Evolutionary conservation across 2,113 vertebrate genomes (phyloP).

Genomic region (Boleophthalmus pectinirostris): DNA sequence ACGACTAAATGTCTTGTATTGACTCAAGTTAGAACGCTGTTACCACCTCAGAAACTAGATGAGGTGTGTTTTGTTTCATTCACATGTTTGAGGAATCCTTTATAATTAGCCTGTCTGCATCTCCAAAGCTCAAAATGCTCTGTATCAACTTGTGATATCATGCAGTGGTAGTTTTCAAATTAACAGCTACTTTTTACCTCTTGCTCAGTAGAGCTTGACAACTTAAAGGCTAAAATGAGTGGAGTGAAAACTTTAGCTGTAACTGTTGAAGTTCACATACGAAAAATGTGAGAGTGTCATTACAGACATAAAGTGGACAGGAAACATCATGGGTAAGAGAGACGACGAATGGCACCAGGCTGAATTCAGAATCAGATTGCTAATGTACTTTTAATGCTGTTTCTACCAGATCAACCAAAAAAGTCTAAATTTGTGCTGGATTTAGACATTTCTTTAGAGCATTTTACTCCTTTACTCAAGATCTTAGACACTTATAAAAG

Average conservation of each 20-base stretch:
- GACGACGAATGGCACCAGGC: not conserved
- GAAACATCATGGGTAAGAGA: not conserved
- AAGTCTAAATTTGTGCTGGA: not conserved
- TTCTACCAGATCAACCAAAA: not conserved
- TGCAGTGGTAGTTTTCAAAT: too few species aligned
- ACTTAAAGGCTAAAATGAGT: too few species aligned
- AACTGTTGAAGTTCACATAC: not conserved
- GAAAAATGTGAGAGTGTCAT: not conserved
- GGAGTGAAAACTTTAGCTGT: not conserved
- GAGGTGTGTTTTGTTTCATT: too few species aligned
- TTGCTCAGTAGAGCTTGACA: too few species aligned
- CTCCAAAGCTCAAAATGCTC: too few species aligned
- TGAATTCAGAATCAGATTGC: not conserved
- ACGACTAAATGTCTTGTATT: not conserved
- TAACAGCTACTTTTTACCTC: too few species aligned
- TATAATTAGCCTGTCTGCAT: too few species aligned
- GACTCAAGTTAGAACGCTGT: too few species aligned
- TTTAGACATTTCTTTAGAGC: not conserved
- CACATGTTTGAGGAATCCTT: too few species aligned
- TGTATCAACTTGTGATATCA: too few species aligned
- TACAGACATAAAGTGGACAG: not conserved
- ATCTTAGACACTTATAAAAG: not conserved
- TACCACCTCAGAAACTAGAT: too few species aligned
- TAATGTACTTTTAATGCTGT: not conserved
- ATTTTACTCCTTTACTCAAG: not conserved